Percentiles rank a stretch among this genome's conserved stretches.
Evolutionary conservation across 1,140 invertebrate species (phyloP).

Genomic region (Heliconius eleuchia): DNA sequence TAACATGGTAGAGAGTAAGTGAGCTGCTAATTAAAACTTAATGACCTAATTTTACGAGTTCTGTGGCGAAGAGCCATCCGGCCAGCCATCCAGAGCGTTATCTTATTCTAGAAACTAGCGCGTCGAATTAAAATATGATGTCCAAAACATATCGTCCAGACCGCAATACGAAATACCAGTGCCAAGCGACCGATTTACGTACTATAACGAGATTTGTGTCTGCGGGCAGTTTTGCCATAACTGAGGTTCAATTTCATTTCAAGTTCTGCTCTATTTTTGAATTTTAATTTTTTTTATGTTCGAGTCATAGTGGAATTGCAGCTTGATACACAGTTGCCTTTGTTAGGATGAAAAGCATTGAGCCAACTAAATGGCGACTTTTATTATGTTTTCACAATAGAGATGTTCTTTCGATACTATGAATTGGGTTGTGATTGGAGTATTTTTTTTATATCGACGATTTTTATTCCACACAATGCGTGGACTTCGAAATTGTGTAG

Average conservation of each 20-base stretch:
- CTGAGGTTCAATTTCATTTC: not conserved
- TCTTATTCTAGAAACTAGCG: not conserved
- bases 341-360: not conserved
- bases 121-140: not conserved
- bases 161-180: conserved; percentile 10
- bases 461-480: not conserved
- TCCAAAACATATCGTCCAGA: not conserved
- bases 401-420: not conserved
- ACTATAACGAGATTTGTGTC: not conserved
- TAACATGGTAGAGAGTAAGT: too few relatives aligned
- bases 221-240: not conserved
- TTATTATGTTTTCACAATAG: not conserved
- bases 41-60: not conserved
- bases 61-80: not conserved
- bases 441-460: not conserved
- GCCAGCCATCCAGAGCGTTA: not conserved
- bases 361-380: conserved; percentile 6
- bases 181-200: not conserved
- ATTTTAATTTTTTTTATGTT: not conserved
- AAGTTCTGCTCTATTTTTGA: not conserved
- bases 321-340: not conserved
- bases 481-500: not conserved
- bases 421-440: not conserved
- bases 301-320: not conserved
- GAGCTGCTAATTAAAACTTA: not conserved